Percentiles rank a stretch among this genome's conserved stretches.
phyloP scores from a whole-genome alignment of 1,140 invertebrate species.

The Andrena cerasifolii region DNA sequence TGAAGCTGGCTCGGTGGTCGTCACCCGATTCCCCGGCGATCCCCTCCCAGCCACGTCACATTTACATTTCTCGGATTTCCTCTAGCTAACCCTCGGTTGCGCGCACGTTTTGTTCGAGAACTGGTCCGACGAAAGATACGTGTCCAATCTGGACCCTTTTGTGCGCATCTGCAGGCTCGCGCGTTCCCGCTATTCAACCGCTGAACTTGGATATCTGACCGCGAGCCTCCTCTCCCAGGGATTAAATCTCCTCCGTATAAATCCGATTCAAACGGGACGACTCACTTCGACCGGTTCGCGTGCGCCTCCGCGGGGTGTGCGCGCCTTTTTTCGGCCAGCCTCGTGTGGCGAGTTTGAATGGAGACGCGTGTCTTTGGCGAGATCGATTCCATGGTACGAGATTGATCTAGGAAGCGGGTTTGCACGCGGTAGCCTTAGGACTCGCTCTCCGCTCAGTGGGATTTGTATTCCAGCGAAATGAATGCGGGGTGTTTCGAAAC shows the following conservation, averaged over 20 bases:
- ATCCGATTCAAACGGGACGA: constrained; percentile 44
- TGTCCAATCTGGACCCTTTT: constrained; percentile 60
- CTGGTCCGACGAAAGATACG: constrained; percentile 49
- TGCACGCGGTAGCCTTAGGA: background rate
- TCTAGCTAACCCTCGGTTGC: background rate
- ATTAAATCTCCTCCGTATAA: constrained; percentile 56
- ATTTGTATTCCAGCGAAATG: background rate
- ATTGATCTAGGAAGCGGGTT: background rate
- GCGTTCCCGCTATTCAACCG: constrained; percentile 46
- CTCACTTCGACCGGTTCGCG: constrained; percentile 22
- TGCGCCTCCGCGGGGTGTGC: background rate
- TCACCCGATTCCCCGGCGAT: too few species aligned
- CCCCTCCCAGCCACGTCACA: too few species aligned
- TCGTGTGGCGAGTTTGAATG: background rate
- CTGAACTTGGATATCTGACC: constrained; percentile 35
- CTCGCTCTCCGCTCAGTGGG: background rate
- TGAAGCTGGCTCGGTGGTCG: too few species aligned
- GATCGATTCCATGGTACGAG: background rate
- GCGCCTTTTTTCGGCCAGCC: background rate
- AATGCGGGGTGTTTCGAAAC: background rate
- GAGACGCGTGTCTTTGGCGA: background rate
- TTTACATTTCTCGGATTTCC: too few species aligned
- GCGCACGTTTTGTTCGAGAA: constrained; percentile 41
- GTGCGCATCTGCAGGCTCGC: constrained; percentile 57
- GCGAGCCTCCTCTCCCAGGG: constrained; percentile 37